Percentiles rank a stretch among this genome's conserved stretches.
phyloP scores from a whole-genome alignment of 2,888 invertebrate genomes.

The Cephus nigrinus region DNA sequence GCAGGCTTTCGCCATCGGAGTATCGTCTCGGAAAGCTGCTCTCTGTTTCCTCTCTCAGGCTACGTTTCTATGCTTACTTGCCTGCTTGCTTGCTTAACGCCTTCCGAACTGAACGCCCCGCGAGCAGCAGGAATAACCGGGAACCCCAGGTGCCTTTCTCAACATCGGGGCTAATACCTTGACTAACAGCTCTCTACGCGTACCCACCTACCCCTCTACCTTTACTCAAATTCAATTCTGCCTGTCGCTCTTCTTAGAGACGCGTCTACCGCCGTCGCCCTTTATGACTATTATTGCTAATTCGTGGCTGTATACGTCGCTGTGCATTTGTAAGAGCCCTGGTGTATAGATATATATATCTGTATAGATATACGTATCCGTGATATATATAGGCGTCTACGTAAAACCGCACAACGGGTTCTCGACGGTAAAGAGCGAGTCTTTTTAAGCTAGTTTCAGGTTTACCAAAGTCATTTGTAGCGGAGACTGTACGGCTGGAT shows the following conservation, averaged over 20 bases:
- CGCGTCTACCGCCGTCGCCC: not conserved
- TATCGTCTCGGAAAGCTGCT: not conserved
- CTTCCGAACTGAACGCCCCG: not conserved
- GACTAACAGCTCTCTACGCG: not conserved
- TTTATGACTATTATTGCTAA: not conserved
- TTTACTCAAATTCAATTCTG: not conserved
- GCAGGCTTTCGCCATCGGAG: not conserved
- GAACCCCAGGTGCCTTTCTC: not conserved
- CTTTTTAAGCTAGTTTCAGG: not conserved
- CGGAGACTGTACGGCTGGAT: too few relatives aligned
- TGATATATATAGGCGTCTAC: too few relatives aligned
- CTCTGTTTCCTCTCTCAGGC: not conserved
- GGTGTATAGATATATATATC: not conserved
- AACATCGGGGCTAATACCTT: not conserved
- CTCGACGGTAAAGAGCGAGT: too few relatives aligned
- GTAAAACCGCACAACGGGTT: too few relatives aligned
- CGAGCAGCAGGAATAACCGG: not conserved
- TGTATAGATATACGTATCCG: too few relatives aligned
- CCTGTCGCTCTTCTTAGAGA: not conserved
- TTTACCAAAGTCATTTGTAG: too few relatives aligned
- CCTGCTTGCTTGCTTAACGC: not conserved
- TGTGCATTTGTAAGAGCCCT: not conserved
- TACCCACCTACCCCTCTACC: not conserved
- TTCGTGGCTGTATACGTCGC: not conserved
- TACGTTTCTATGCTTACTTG: not conserved